Evolutionary conservation across 2,888 invertebrate genomes (phyloP).

Genomic region (Philereme vetulata): DNA sequence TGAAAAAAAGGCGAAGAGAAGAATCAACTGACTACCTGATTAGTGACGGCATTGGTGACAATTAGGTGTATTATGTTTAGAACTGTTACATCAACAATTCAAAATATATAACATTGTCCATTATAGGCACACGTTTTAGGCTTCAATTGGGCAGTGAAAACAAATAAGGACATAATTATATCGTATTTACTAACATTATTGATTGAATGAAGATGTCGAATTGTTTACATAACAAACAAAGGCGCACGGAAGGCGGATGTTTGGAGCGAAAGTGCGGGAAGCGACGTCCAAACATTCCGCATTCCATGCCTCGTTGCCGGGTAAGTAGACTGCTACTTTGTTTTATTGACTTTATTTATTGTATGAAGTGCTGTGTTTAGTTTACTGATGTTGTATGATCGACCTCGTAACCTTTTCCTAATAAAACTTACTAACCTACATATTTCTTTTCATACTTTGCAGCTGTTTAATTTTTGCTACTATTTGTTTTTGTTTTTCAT

Average conservation of each 20-base stretch:
- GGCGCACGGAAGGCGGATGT: slow-evolving; percentile 71
- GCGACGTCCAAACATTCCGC: slow-evolving; percentile 71
- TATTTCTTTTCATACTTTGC: neutral
- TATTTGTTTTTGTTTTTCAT: too few relatives aligned
- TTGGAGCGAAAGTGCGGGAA: slow-evolving; percentile 79
- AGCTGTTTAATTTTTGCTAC: neutral
- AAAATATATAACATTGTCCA: slow-evolving; percentile 23
- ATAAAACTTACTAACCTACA: neutral
- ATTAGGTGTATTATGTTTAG: neutral
- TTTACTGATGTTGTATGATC: slow-evolving; percentile 21
- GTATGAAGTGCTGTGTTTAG: slow-evolving; percentile 23
- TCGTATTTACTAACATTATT: slow-evolving; percentile 51
- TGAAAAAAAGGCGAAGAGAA: too few relatives aligned
- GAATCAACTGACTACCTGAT: too few relatives aligned
- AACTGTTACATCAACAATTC: slow-evolving; percentile 11
- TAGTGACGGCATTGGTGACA: too few relatives aligned
- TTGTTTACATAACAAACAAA: slow-evolving; percentile 64
- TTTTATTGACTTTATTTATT: slow-evolving; percentile 33
- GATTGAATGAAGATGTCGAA: slow-evolving; percentile 53
- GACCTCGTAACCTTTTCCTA: slow-evolving; percentile 16
- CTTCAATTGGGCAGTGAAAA: slow-evolving; percentile 44
- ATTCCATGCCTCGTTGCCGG: slow-evolving; percentile 55
- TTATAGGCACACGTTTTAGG: slow-evolving; percentile 5
- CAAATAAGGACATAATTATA: slow-evolving; percentile 43
- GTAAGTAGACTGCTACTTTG: slow-evolving; percentile 33